Percentiles rank a stretch among this genome's conserved stretches.
Evolutionary conservation across 1,140 invertebrate species (phyloP).

Genomic region (Tetranychus cinnabarinus): DNA sequence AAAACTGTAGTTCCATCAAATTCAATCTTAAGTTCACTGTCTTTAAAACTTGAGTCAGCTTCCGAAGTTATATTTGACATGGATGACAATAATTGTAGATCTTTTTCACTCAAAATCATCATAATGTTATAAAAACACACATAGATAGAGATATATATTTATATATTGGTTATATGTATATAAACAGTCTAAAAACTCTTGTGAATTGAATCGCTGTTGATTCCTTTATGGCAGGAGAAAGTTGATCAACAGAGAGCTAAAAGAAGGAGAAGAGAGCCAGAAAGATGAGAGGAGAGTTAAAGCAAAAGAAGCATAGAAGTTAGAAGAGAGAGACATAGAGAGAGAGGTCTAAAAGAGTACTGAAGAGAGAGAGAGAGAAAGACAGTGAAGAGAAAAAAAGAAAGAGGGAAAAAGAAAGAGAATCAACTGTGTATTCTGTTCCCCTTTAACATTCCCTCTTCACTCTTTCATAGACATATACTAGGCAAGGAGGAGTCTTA

Average conservation of each 20-base stretch:
- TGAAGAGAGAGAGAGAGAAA: not conserved
- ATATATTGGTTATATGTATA: not conserved
- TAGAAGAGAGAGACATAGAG: too few relatives aligned
- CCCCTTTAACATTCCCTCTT: not conserved
- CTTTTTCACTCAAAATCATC: constrained; percentile 16
- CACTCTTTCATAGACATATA: not conserved
- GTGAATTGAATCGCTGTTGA: not conserved
- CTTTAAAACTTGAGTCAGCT: constrained; percentile 7
- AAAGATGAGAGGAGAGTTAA: too few relatives aligned
- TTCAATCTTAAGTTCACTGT: constrained; percentile 23
- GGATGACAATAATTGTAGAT: constrained; percentile 12
- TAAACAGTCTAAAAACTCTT: not conserved
- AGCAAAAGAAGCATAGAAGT: too few relatives aligned
- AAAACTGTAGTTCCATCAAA: constrained; percentile 93
- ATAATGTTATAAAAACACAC: not conserved
- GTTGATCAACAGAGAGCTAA: too few relatives aligned
- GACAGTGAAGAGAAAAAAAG: not conserved
- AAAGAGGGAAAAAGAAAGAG: not conserved
- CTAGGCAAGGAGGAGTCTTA: not conserved
- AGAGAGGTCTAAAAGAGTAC: too few relatives aligned
- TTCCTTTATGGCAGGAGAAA: not conserved
- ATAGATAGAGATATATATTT: not conserved
- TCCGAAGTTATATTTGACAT: constrained; percentile 6
- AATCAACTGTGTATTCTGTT: not conserved
- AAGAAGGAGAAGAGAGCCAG: too few relatives aligned